Base-by-base conservation (phyloP, 2,888 invertebrate genomes). In the Ichneumoninae sp. region DNA sequence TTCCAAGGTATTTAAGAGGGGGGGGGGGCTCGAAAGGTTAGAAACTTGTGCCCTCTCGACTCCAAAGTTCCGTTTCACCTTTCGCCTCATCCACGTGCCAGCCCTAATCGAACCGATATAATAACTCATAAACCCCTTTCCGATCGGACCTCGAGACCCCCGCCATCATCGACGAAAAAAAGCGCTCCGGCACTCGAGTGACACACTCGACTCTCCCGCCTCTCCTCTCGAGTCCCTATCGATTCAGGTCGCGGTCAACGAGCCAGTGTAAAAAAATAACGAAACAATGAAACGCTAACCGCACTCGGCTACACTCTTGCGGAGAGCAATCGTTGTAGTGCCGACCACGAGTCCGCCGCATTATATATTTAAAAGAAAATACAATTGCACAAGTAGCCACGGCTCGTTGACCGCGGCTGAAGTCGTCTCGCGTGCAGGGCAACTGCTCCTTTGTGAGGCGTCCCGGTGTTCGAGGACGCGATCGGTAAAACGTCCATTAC, bases 141-240 rank as follows among this genome's bases (percentile, higher is more conserved):
- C 60, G 13, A 54, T 19, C 52, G 19, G 10, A n/a, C 3, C 44
- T 73, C 22, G 0, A 60, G 26, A 83, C 60, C 54, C 76, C 78
- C 16, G 50, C 60, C 36, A 73, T 86, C 88, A 89, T 89, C 90
- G 89, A 90, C 89, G 88, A 86, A 84, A 87, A 89, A 90, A 89
- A 90, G 88, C 81, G 85, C 81, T 30, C 82, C 69, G 84, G 40
- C 83, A 82, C 86, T 88, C 83, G 85, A 86, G 80, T 68, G 73
- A 73, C 78, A 74, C 60, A 79, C 79, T 73, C 84, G 82, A 83
- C 69, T 75, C 52, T 81, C 75, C 47, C 73, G 44, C 16, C 13
- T 16, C 13, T 76, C 73, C 79, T 75, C 82, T 79, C 50, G 10
- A 81, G 50, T 30, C 36, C 63, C 71, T 50, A 80, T 76, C 65